A percentile compares a stretch with the other conserved stretches of the same genome.
These are phyloP conservation scores for Drosophila nr. perissopoda DNA, from an alignment of 2,888 invertebrate species.

Conservation along the genomic window DNA sequence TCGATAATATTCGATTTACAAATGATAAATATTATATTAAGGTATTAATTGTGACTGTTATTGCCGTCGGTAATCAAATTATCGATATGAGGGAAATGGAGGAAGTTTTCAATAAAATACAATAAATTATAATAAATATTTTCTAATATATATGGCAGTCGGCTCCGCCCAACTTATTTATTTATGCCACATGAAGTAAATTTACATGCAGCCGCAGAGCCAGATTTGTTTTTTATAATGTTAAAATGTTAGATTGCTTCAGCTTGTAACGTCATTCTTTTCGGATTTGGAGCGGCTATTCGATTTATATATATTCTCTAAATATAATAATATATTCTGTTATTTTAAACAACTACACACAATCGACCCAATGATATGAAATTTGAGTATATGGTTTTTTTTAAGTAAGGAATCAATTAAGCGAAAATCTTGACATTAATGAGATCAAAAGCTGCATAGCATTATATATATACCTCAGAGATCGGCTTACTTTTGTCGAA, in stretches of 20 bases:
- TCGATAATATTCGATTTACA: neutral
- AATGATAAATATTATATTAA: neutral
- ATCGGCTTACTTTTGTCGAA: neutral
- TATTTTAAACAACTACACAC: neutral
- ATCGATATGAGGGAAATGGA: neutral
- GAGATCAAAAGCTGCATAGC: neutral
- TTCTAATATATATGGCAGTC: too few species aligned
- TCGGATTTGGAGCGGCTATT: too few species aligned
- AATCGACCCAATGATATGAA: neutral
- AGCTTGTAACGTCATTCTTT: neutral
- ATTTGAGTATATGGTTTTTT: neutral
- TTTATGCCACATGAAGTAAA: too few species aligned
- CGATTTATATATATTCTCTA: too few species aligned
- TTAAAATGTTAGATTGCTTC: neutral
- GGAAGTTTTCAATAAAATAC: neutral
- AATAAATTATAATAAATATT: too few species aligned
- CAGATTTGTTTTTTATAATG: neutral
- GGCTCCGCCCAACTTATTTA: too few species aligned
- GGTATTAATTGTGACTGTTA: neutral
- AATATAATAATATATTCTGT: neutral
- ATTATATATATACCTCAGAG: neutral
- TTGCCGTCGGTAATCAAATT: neutral
- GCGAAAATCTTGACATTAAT: neutral
- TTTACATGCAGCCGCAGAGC: neutral
- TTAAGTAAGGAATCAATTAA: neutral